Percentiles rank a stretch among this genome's conserved stretches.
Evolutionary conservation across 2,797 vertebrate genomes (phyloP).

Genomic region (Lutjanus campechanus): DNA sequence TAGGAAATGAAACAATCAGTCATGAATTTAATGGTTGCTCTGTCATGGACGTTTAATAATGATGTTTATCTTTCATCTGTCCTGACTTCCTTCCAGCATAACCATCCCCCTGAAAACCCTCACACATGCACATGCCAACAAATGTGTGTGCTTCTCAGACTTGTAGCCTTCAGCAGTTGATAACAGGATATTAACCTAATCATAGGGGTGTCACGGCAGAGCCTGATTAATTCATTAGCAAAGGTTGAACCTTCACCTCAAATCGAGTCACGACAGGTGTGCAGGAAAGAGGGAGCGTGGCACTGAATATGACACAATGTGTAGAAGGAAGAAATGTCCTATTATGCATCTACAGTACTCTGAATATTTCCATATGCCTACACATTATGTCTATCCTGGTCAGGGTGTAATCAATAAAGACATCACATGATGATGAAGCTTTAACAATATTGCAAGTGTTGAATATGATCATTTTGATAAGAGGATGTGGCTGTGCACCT

Average conservation of each 20-base stretch:
- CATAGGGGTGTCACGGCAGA: slow-evolving; percentile 18
- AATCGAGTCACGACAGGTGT: slow-evolving; percentile 16
- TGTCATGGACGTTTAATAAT: slow-evolving; percentile 10
- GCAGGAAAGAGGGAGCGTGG: slow-evolving; percentile 7
- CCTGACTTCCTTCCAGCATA: slow-evolving; percentile 8
- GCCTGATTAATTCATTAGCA: slow-evolving; percentile 47
- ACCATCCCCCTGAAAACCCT: background rate
- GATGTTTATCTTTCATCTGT: slow-evolving; percentile 10
- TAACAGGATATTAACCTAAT: slow-evolving; percentile 47
- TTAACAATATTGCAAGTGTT: background rate
- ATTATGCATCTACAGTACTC: background rate
- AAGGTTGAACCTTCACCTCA: slow-evolving; percentile 41
- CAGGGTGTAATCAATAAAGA: background rate
- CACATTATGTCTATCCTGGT: too few relatives aligned
- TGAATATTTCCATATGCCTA: background rate
- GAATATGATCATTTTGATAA: background rate
- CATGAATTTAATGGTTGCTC: slow-evolving; percentile 10
- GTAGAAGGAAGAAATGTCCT: background rate
- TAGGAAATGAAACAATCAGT: slow-evolving; percentile 31
- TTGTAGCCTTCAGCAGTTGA: slow-evolving; percentile 5
- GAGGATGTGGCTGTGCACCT: background rate
- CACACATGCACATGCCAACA: background rate
- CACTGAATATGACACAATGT: slow-evolving; percentile 14
- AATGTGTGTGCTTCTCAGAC: slow-evolving; percentile 1
- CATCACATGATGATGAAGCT: background rate